These are phyloP conservation scores for Nibea coibor DNA, from an alignment of 2,113 vertebrate species.

Conservation along the genomic window DNA sequence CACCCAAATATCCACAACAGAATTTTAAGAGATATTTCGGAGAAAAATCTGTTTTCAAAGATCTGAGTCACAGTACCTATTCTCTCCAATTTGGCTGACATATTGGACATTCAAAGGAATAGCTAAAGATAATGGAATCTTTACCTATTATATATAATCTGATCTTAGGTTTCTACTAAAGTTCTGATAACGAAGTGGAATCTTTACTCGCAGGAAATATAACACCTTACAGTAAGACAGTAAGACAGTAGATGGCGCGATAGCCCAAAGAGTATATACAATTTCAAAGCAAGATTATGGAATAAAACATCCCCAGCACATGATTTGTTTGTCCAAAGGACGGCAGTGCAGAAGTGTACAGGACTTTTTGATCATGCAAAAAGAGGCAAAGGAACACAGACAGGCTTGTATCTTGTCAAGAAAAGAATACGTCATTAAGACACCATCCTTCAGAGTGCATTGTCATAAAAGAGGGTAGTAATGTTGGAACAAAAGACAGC, in stretches of 20 bases:
- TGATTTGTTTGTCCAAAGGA: not conserved
- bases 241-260: not conserved
- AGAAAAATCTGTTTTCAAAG: not conserved
- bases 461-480: not conserved
- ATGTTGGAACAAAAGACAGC: not conserved
- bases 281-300: not conserved
- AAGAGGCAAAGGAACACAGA: slow-evolving; percentile 5
- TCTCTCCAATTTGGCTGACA: slow-evolving; percentile 13
- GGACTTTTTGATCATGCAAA: not conserved
- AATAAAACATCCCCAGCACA: slow-evolving; percentile 1
- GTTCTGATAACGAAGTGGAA: slow-evolving; percentile 4
- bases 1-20: slow-evolving; percentile 87
- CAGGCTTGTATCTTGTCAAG: slow-evolving; percentile 7
- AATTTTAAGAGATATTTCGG: slow-evolving; percentile 67
- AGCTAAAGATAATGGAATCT: slow-evolving; percentile 5
- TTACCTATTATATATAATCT: too few relatives aligned
- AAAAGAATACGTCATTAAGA: not conserved
- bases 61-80: not conserved
- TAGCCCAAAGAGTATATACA: not conserved
- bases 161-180: slow-evolving; percentile 11
- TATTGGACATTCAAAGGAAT: not conserved
- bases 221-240: not conserved
- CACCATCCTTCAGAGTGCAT: not conserved
- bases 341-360: too few relatives aligned
- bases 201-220: not conserved